Conservation (phyloP, 2,113 vertebrate species). For the Anser brachyrhynchus region DNA sequence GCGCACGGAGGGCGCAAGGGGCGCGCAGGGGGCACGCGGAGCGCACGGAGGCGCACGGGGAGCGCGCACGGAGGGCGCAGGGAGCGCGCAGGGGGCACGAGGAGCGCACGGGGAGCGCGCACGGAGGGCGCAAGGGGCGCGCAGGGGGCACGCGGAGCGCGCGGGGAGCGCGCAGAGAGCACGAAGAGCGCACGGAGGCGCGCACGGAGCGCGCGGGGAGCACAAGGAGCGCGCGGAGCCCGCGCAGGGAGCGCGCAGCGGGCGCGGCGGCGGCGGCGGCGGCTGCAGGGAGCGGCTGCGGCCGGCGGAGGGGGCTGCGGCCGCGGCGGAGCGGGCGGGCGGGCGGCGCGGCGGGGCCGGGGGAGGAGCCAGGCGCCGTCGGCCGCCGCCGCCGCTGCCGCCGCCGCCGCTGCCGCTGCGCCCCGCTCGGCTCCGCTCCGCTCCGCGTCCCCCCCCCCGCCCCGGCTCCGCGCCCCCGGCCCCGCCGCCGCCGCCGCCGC, state of each 20-base stretch:
- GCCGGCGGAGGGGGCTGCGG: conserved; percentile 7
- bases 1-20: background rate
- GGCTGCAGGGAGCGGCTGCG: background rate
- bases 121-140: background rate
- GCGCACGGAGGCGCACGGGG: no score
- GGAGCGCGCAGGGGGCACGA: background rate
- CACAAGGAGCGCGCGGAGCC: background rate
- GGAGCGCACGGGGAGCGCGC: background rate
- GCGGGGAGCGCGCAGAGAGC: background rate
- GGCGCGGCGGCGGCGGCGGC: background rate
- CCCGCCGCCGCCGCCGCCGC: background rate
- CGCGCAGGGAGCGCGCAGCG: background rate
- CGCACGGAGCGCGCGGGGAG: background rate
- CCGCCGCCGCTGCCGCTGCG: background rate
- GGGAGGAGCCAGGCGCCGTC: background rate
- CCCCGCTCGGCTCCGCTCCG: background rate
- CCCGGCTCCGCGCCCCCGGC: background rate
- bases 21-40: background rate
- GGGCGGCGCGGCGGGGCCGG: background rate
- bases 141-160: no score
- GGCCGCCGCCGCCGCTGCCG: background rate
- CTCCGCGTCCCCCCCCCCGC: background rate
- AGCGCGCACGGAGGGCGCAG: no score
- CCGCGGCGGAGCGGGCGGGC: background rate
- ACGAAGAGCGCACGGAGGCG: no score